phyloP scores from a whole-genome alignment of 2,113 vertebrate genomes.

The Sebastes fasciatus region DNA sequence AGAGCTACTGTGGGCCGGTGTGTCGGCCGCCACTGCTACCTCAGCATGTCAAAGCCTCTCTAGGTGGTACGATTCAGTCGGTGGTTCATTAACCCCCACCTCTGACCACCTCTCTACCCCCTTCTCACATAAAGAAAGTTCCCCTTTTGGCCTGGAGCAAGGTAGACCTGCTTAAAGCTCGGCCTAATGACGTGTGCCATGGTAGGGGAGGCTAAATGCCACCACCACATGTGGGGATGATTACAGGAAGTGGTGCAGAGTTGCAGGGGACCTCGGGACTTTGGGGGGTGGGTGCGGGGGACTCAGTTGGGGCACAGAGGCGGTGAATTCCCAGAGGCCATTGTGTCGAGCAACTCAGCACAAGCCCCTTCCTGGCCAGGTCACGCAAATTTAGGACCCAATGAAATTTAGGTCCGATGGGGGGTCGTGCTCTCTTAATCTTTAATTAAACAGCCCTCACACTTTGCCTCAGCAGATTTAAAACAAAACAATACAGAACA shows the following conservation, averaged over 20 bases:
- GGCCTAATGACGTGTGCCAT: conserved; percentile 84
- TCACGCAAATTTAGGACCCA: conserved; percentile 79
- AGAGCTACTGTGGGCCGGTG: conserved; percentile 42
- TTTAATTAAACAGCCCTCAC: conserved; percentile 75
- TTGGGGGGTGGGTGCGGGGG: conserved; percentile 41
- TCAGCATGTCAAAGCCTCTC: conserved; percentile 81
- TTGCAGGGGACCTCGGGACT: conserved; percentile 74
- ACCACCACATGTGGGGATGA: conserved; percentile 84
- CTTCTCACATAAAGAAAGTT: conserved; percentile 72
- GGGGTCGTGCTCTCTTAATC: conserved; percentile 70
- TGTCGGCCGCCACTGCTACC: conserved; percentile 67
- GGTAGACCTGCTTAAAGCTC: conserved; percentile 79
- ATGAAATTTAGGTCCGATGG: conserved; percentile 63
- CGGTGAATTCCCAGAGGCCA: conserved; percentile 78
- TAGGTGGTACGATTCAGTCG: conserved; percentile 79
- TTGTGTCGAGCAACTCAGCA: conserved; percentile 77
- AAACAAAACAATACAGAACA: conserved; percentile 24
- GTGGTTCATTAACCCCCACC: conserved; percentile 78
- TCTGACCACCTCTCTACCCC: conserved; percentile 58
- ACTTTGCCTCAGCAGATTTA: conserved; percentile 47
- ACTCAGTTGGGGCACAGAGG: conserved; percentile 69
- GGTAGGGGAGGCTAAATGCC: conserved; percentile 76
- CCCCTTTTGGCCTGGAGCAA: conserved; percentile 77
- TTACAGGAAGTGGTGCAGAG: conserved; percentile 83
- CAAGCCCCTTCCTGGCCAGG: conserved; percentile 77